phyloP scores from a whole-genome alignment of 2,113 vertebrate genomes.

The Corythornis cristatus region DNA sequence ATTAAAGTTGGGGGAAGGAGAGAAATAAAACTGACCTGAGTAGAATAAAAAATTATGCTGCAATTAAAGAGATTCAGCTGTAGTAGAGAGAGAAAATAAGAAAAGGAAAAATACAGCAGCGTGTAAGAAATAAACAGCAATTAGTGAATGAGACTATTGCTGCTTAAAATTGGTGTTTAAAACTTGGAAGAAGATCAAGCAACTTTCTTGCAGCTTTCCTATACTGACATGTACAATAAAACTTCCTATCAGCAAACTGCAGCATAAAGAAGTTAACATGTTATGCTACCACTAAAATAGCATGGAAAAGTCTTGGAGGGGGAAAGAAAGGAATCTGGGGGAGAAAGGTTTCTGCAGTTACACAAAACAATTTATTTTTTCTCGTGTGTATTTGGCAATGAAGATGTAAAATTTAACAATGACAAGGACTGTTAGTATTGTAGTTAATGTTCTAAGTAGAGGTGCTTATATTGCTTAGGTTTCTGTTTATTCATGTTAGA shows the following conservation, averaged over 20 bases:
- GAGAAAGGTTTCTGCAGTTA: conserved; percentile 17
- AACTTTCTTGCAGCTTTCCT: conserved; percentile 35
- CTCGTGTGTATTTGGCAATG: background rate
- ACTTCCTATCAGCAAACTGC: conserved; percentile 53
- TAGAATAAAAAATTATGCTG: conserved; percentile 39
- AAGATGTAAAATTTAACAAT: conserved; percentile 25
- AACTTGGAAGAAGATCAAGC: conserved; percentile 56
- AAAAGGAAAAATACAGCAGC: conserved; percentile 32
- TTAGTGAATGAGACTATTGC: conserved; percentile 47
- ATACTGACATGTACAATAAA: conserved; percentile 46
- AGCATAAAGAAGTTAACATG: conserved; percentile 36
- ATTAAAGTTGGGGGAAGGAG: background rate
- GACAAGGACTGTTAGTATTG: background rate
- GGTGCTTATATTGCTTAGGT: background rate
- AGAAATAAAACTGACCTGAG: conserved; percentile 55
- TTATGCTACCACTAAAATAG: conserved; percentile 50
- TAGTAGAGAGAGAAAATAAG: conserved; percentile 23
- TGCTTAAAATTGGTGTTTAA: conserved; percentile 57
- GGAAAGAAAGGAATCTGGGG: conserved; percentile 43
- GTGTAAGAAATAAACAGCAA: conserved; percentile 46
- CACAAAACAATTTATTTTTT: conserved; percentile 1
- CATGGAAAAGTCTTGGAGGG: conserved; percentile 25
- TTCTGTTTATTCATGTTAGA: background rate
- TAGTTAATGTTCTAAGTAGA: background rate
- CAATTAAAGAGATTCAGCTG: conserved; percentile 35